Percentiles rank a stretch among this genome's conserved stretches.
phyloP scores from a whole-genome alignment of 2,797 vertebrate species.

The Nannoperca obscura region DNA sequence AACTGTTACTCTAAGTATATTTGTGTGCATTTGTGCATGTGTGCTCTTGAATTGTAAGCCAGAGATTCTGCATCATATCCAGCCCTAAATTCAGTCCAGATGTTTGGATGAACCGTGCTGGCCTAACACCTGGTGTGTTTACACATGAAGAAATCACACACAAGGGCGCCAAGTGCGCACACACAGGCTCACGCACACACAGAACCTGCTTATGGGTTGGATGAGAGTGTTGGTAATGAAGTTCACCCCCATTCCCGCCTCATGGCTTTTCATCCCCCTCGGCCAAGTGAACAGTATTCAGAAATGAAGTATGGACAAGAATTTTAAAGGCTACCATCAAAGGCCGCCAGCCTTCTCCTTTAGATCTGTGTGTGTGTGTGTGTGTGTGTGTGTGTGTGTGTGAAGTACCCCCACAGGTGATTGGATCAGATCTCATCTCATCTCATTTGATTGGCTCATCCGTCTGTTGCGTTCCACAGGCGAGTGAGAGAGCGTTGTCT shows the following conservation, averaged over 20 bases:
- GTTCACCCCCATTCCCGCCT: slow-evolving; percentile 57
- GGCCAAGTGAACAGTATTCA: slow-evolving; percentile 68
- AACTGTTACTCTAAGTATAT: background rate
- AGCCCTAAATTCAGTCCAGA: slow-evolving; percentile 39
- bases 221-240: slow-evolving; percentile 61
- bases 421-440: slow-evolving; percentile 78
- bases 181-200: slow-evolving; percentile 26
- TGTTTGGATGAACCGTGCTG: slow-evolving; percentile 35
- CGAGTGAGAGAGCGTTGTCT: slow-evolving; percentile 64
- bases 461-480: slow-evolving; percentile 68
- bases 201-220: slow-evolving; percentile 42
- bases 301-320: slow-evolving; percentile 81
- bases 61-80: background rate
- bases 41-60: slow-evolving; percentile 9
- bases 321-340: slow-evolving; percentile 87
- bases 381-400: slow-evolving; percentile 57
- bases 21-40: background rate
- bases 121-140: slow-evolving; percentile 42
- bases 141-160: slow-evolving; percentile 21
- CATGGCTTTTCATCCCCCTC: slow-evolving; percentile 62
- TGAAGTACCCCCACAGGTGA: slow-evolving; percentile 77
- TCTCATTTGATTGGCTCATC: slow-evolving; percentile 78
- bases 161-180: slow-evolving; percentile 17
- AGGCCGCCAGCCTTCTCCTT: slow-evolving; percentile 68
- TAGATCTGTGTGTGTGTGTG: slow-evolving; percentile 61